Evolutionary conservation across 1,140 invertebrate species (phyloP), one percentile per base, ranked within the genome.

Genomic region (Ips nitidus): DNA sequence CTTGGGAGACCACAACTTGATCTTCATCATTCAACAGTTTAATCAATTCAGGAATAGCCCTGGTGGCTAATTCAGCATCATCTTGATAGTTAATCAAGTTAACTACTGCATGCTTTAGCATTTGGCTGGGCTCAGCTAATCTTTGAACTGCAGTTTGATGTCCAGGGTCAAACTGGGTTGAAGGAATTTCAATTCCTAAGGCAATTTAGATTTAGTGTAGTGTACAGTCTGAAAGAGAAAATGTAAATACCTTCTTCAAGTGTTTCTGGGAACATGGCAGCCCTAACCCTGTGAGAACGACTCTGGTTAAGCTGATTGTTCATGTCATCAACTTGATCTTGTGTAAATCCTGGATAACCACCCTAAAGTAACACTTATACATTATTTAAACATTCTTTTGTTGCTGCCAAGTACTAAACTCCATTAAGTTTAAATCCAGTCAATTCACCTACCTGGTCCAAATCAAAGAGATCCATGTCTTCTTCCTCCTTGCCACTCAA

Each of bases 31-130:
- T 98, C 64, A 99, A 82, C n/a, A 99, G 86, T 80, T 98, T 98
- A 63, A 98, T 98, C 81, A 99, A 87, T 83, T 99, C 97, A 1
- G 98, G 98, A 80, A 99, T 97, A 61, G 97, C 97, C 68, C 95
- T 86, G 40, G 95, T 98, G n/a, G 97, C 96, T 69, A 98, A 84
- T 84, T 99, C 97, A 66, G 97, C 96, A 83, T 99, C 97, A 84
- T 98, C 95, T 84, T 98, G 97, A 81, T 99, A 99, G 80, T 99
- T 99, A 75, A 99, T 98, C 64, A 99, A 84, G 81, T 99, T 98
- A 36, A 98, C 95, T 52, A 99, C 97, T 52, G 97, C 97, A 83
- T 98, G 94, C 81, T 94, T 94, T 65, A 97, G 80, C 94, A 98
- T 97, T 83, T 98, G 96, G 59, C 94, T 97, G 1, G 98, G 97